Percentiles rank a stretch among this genome's conserved stretches.
phyloP scores from a whole-genome alignment of 2,888 invertebrate species.

The Amblyjoppa proteus region DNA sequence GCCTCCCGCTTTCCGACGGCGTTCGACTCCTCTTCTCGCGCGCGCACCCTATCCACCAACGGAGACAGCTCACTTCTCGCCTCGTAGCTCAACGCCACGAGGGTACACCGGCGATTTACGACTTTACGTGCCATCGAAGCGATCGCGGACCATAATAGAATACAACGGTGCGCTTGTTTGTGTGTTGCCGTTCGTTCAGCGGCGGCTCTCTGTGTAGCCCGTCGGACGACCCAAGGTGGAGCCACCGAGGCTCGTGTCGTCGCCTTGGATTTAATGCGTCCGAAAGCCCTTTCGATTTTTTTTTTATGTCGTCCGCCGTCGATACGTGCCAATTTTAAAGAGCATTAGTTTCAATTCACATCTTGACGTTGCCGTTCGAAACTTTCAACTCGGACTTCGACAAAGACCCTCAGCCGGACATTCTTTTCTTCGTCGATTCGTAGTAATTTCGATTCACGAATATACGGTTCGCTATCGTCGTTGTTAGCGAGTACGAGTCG shows the following conservation, averaged over 20 bases:
- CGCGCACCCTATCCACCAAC: constrained; percentile 58
- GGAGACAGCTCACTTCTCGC: constrained; percentile 18
- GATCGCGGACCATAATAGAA: constrained; percentile 47
- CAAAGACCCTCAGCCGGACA: too few species aligned
- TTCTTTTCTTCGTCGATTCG: too few species aligned
- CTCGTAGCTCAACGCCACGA: constrained; percentile 35
- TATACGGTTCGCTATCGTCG: too few species aligned
- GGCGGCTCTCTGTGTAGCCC: not conserved
- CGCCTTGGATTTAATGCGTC: not conserved
- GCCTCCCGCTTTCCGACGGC: constrained; percentile 72
- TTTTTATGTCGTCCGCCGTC: not conserved
- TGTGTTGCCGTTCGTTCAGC: not conserved
- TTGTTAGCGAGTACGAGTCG: too few species aligned
- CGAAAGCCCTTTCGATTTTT: not conserved
- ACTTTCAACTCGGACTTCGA: too few species aligned
- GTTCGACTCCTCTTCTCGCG: constrained; percentile 53
- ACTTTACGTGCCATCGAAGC: constrained; percentile 59
- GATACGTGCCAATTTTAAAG: not conserved
- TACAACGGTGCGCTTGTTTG: not conserved
- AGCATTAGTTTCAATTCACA: not conserved
- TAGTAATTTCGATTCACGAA: too few species aligned
- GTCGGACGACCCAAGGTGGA: not conserved
- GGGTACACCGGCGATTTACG: constrained; percentile 57
- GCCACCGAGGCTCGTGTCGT: too few species aligned
- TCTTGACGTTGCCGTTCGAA: not conserved